Evolutionary conservation across 23 tunicate species (phyloP).

Genomic region (Oikopleura albicans): DNA sequence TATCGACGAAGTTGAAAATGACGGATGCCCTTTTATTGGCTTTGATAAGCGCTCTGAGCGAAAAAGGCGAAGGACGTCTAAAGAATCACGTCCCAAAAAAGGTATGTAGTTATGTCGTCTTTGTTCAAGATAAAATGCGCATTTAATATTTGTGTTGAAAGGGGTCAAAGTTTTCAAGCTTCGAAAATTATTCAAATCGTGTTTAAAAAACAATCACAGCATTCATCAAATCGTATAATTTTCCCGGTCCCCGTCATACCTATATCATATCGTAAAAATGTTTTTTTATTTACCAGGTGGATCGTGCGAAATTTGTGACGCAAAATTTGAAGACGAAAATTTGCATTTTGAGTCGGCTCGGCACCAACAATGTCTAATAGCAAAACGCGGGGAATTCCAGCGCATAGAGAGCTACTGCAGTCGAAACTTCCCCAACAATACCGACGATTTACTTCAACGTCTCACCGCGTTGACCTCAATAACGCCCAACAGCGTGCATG

Average conservation of each 20-base stretch:
- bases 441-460: background rate
- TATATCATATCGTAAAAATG: too few species aligned
- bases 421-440: background rate
- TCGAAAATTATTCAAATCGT: too few species aligned
- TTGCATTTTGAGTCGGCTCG: background rate
- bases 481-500: background rate
- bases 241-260: too few species aligned
- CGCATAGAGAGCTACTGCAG: background rate
- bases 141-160: too few species aligned
- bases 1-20: background rate
- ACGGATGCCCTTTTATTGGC: background rate
- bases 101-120: too few species aligned
- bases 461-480: background rate
- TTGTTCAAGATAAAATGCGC: too few species aligned
- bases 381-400: background rate
- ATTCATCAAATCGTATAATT: too few species aligned
- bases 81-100: background rate
- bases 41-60: background rate
- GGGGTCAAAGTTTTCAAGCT: too few species aligned
- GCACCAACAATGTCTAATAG: background rate
- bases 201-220: too few species aligned
- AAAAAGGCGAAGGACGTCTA: background rate
- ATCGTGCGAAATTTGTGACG: background rate
- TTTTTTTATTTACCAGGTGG: too few species aligned
- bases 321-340: background rate